Evolutionary conservation across 2,888 invertebrate genomes (phyloP).

Genomic region (Agrilus cyanescens): DNA sequence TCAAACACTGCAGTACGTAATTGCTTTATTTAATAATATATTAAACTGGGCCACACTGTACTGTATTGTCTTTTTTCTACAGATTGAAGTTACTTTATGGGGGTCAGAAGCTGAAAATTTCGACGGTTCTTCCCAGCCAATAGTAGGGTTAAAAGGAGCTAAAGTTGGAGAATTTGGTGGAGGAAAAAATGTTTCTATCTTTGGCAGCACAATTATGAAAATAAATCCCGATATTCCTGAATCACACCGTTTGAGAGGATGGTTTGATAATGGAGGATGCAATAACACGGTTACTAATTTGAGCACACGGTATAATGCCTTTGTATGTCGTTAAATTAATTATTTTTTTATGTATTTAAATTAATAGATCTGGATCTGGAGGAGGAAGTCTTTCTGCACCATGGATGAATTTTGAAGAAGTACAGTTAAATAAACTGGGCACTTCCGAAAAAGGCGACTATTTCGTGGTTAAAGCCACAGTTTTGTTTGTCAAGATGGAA

Average conservation of each 20-base stretch:
- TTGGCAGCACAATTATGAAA: conserved; percentile 51
- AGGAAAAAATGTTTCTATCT: conserved; percentile 51
- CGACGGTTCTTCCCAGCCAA: conserved; percentile 61
- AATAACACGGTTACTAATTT: conserved; percentile 50
- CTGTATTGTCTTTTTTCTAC: conserved; percentile 7
- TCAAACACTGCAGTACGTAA: conserved; percentile 55
- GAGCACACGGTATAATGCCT: conserved; percentile 42
- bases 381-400: conserved; percentile 33
- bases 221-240: conserved; percentile 84
- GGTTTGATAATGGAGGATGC: conserved; percentile 77
- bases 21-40: conserved; percentile 3
- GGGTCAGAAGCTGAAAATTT: conserved; percentile 80
- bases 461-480: conserved; percentile 64
- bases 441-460: conserved; percentile 70
- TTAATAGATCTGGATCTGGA: conserved; percentile 12
- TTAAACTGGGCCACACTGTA: conserved; percentile 1
- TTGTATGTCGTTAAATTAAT: background rate
- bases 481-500: conserved; percentile 67
- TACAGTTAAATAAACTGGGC: conserved; percentile 57
- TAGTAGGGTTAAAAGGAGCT: conserved; percentile 77
- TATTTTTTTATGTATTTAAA: background rate
- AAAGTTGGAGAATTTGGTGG: conserved; percentile 81
- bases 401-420: conserved; percentile 70
- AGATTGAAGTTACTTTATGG: conserved; percentile 84
- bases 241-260: conserved; percentile 75